phyloP scores from a whole-genome alignment of 2,797 vertebrate species.

The Sebastes vulpes region DNA sequence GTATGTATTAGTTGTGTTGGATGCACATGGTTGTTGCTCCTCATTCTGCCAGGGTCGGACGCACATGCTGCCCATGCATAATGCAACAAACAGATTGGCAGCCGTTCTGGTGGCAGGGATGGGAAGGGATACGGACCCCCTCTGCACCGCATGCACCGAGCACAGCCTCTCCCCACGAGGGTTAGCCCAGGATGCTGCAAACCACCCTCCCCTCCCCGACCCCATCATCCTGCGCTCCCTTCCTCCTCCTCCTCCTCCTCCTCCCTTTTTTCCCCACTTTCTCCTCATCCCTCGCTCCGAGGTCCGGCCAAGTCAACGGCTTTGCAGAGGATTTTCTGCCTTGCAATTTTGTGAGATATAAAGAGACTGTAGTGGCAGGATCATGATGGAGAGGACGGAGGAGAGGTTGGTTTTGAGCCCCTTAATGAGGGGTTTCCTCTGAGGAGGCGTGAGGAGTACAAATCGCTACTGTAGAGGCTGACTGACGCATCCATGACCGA shows the following conservation, averaged over 20 bases:
- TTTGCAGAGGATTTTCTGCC: constrained; percentile 11
- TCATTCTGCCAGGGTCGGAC: constrained; percentile 4
- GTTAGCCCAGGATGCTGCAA: constrained; percentile 57
- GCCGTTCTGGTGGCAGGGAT: constrained; percentile 51
- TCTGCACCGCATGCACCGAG: constrained; percentile 34
- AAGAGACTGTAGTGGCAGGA: background rate
- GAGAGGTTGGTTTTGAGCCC: constrained; percentile 11
- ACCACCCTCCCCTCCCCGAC: background rate
- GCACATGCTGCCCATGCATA: constrained; percentile 63
- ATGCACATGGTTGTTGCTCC: background rate
- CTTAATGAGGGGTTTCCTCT: constrained; percentile 52
- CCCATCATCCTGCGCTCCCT: background rate
- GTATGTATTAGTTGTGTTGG: constrained; percentile 5
- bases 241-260: constrained; percentile 6
- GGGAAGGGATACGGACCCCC: constrained; percentile 6
- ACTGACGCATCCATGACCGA: constrained; percentile 19
- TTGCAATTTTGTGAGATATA: background rate
- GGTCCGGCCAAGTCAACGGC: constrained; percentile 4
- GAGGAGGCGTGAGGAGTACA: constrained; percentile 26
- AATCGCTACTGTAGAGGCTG: constrained; percentile 8
- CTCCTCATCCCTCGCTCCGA: constrained; percentile 3
- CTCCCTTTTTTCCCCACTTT: constrained; percentile 5
- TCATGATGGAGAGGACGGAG: constrained; percentile 11
- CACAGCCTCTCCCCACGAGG: constrained; percentile 43
- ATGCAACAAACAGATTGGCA: constrained; percentile 52